Conservation (phyloP, 1,140 invertebrate species). For the Lordiphosa collinella region DNA sequence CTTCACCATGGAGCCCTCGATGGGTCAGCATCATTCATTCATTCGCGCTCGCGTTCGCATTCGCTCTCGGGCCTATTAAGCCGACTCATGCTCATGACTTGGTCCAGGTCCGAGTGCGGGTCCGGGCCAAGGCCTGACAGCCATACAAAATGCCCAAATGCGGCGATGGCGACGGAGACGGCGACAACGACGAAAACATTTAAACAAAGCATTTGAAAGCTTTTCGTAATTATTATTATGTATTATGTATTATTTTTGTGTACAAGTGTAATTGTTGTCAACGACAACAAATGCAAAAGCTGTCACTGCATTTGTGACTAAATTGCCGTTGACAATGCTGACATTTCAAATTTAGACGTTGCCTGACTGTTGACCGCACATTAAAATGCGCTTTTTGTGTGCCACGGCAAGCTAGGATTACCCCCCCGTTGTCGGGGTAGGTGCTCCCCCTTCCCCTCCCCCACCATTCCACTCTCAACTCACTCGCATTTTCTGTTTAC, state of each 20-base stretch:
- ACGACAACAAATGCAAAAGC: slow-evolving; percentile 26
- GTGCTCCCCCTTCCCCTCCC: too few species aligned
- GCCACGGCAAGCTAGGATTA: slow-evolving; percentile 53
- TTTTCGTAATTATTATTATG: slow-evolving; percentile 72
- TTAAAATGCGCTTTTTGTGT: slow-evolving; percentile 67
- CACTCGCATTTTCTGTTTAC: slow-evolving; percentile 24
- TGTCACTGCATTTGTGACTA: slow-evolving; percentile 30
- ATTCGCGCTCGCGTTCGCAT: too few species aligned
- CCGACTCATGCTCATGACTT: slow-evolving; percentile 11
- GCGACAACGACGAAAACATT: slow-evolving; percentile 16
- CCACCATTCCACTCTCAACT: slow-evolving; percentile 16
- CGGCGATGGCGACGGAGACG: slow-evolving; percentile 9
- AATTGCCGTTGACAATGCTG: slow-evolving; percentile 66
- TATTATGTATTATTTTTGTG: slow-evolving; percentile 51
- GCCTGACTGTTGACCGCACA: slow-evolving; percentile 51
- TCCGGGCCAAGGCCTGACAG: slow-evolving; percentile 4
- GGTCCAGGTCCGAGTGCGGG: background rate
- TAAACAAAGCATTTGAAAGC: slow-evolving; percentile 38
- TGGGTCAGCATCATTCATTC: background rate
- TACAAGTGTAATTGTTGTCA: slow-evolving; percentile 55
- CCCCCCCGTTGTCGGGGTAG: background rate
- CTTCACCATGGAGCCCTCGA: background rate
- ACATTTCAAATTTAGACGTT: slow-evolving; percentile 73
- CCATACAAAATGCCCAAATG: slow-evolving; percentile 24
- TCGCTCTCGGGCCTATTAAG: slow-evolving; percentile 6